These are phyloP conservation scores for Aphyosemion australe DNA, from an alignment of 2,113 vertebrate genomes.

Conservation along the genomic window DNA sequence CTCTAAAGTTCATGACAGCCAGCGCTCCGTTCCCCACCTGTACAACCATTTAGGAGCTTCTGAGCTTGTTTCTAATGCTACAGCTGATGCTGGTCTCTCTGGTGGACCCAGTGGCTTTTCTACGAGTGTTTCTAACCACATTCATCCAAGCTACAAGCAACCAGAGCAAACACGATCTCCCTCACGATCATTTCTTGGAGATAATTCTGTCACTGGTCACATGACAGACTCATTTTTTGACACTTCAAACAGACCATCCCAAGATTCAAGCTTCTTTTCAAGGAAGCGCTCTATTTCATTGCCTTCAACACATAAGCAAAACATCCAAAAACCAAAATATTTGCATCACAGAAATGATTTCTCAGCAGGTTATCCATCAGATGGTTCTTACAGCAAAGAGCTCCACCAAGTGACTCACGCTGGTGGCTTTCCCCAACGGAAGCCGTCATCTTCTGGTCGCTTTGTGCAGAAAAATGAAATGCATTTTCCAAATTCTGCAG, in stretches of 20 bases:
- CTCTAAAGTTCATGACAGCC: slow-evolving; percentile 13
- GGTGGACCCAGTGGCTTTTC: neutral
- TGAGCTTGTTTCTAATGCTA: slow-evolving; percentile 6
- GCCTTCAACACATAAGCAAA: neutral
- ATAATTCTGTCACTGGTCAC: neutral
- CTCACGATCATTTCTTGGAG: neutral
- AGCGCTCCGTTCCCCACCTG: neutral
- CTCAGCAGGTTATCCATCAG: slow-evolving; percentile 7
- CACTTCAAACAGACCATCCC: neutral
- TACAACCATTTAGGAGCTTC: neutral
- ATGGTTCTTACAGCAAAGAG: neutral
- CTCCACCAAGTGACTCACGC: slow-evolving; percentile 7
- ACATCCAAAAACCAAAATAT: neutral
- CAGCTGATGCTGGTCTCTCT: neutral
- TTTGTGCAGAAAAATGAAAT: slow-evolving; percentile 14
- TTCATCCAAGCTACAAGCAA: neutral
- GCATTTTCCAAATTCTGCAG: neutral
- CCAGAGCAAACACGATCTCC: slow-evolving; percentile 2
- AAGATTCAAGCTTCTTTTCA: slow-evolving; percentile 17
- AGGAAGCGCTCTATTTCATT: neutral
- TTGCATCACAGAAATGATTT: neutral
- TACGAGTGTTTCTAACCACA: neutral
- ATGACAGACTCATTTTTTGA: neutral
- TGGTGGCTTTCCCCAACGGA: slow-evolving; percentile 5
- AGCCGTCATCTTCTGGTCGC: slow-evolving; percentile 5